Evolutionary conservation across 2,113 vertebrate species (phyloP), one percentile per base, ranked within the genome.

Genomic region (Malurus cyaneus): DNA sequence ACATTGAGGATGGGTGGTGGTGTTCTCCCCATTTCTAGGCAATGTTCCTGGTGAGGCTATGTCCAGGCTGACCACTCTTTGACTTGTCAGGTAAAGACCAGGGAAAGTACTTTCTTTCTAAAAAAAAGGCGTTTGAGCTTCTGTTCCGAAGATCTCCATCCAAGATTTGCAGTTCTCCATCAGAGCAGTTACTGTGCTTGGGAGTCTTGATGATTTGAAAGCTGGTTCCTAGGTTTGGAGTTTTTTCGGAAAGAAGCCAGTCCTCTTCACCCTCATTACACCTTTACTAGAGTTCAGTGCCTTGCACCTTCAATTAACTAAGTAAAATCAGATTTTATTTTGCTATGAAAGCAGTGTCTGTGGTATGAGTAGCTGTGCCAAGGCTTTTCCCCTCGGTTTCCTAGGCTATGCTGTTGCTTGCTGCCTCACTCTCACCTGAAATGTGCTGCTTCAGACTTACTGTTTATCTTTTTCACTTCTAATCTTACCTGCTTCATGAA

Each of bases 61-160:
- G 17, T 42, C 50, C n/a, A 15, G 8, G n/a, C 50, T 71, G 50
- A 52, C 20, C 50, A 59, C 32, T 13, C 36, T 93, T 83, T 50
- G 64, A 21, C 31, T 54, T 59, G 32, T n/a, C 25, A 26, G 34
- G 28, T 49, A 42, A 49, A 66, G 50, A 46, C 3, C 17, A 36
- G 36, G 50, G 28, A 36, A 53, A 2, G 18, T 56, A 8, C 32
- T 34, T 64, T 15, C 18, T 32, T 12, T 26, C 8, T 26, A 8
- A 14, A 31, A 31, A 13, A 13, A 42, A 14, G 24, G 32, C 14
- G 32, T 41, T 32, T 0, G 1, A 5, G 47, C 11, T 39, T 73
- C 34, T 39, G 42, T 66, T 41, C 56, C 61, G 59, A 41, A n/a
- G 41, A 19, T 64, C 17, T 86, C 28, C 8, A 4, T 41, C 42